Evolutionary conservation across 2,113 vertebrate species (phyloP), one percentile per base, ranked within the genome.

Genomic region (Poeciliopsis occidentalis): DNA sequence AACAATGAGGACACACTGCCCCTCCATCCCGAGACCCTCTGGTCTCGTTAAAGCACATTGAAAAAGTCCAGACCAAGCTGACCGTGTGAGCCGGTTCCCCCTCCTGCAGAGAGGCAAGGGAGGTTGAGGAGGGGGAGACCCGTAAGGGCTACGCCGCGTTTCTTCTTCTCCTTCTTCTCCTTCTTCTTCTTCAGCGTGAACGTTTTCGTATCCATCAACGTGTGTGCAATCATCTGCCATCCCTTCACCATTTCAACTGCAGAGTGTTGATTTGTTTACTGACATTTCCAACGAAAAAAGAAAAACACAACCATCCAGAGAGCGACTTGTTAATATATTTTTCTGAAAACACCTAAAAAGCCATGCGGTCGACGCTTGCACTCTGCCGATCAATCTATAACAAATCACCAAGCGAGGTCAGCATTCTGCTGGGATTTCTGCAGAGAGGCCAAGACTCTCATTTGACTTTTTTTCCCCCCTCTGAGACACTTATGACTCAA

Each of bases 111-210:
- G 17, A 27, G 12, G 37, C n/a, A 41, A 54, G 34, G 32, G 64
- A 37, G 54, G 31, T 82, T 89, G 90, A 12, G 24, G 64, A 37
- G 54, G 31, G 83, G 90, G 91, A 94, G 89, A 92, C 83, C 88
- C 90, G 74, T 81, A 94, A 95, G 94, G 94, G 93, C 94, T 94
- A 94, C 61, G 87, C 85, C 71, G 68, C 62, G 76, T 92, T 85
- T 89, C 85, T 71, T 82, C 44, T 47, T 81, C 32, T 31, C 5
- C 32, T 34, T 8, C 34, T 34, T 2, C 34, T 34, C 10, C 34
- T 85, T 88, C 85, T 72, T 81, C 44, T 47, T 79, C 85, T 89
- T 91, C 82, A 85, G 85, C 87, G 85, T 87, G 64, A 81, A 37
- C 51, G 24, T 17, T 54, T 24, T 65, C 84, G 63, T 78, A 54